phyloP scores from a whole-genome alignment of 2,797 vertebrate genomes.

The Myotis findleyi region DNA sequence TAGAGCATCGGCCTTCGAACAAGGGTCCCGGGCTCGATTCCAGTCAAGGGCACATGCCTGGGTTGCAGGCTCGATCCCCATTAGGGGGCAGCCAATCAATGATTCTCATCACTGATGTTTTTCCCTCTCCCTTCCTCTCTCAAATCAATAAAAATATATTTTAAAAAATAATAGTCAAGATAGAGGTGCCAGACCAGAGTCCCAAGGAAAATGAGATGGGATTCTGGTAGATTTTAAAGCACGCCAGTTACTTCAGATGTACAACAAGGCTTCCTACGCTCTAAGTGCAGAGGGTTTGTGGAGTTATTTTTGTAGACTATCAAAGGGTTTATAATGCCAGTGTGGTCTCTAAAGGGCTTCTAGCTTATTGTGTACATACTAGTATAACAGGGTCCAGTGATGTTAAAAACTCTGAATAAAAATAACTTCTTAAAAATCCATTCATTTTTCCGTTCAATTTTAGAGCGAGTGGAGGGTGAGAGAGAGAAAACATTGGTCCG shows the following conservation, averaged over 20 bases:
- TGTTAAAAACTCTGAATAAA: not conserved
- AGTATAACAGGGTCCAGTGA: not conserved
- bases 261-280: not conserved
- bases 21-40: no score
- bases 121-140: no score
- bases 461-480: no score
- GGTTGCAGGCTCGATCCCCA: no score
- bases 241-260: not conserved
- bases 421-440: not conserved
- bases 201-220: not conserved
- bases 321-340: not conserved
- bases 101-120: no score
- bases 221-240: not conserved
- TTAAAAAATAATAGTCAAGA: not conserved
- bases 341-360: slow-evolving; percentile 7
- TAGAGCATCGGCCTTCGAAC: no score
- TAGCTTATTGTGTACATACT: not conserved
- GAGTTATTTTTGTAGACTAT: not conserved
- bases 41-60: no score
- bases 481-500: no score
- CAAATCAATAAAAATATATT: no score
- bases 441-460: no score
- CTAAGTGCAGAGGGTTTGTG: not conserved
- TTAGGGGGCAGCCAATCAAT: no score
- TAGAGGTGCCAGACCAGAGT: not conserved